Base-by-base conservation (phyloP, 2,113 vertebrate genomes). In the Plectropomus leopardus region DNA sequence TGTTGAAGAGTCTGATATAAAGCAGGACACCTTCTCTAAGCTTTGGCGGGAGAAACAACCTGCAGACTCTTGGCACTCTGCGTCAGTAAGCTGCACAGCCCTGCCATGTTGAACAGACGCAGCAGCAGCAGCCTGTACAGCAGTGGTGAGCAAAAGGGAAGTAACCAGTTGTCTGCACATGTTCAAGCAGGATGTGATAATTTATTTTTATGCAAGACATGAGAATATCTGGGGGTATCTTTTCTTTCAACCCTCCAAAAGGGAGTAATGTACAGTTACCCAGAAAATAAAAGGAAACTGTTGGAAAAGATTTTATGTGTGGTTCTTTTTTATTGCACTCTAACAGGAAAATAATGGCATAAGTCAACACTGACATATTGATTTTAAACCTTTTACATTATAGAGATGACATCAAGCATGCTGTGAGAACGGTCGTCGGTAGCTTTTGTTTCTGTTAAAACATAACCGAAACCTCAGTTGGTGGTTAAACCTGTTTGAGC, bases 231-330 rank as follows among this genome's bases (percentile, higher is more conserved):
- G n/a, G n/a, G n/a, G n/a, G n/a, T n/a, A n/a, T n/a, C n/a, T n/a
- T 77, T 71, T n/a, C 53, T 61, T 44, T 42, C 9, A 68, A 32
- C n/a, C 3, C 9, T 72, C 11, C 17, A 55, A 3, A 58, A 59
- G 65, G 6, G 50, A 57, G 45, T 51, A 66, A 21, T 16, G 40
- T 51, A 36, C 6, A 34, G 2, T 40, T 32, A 26, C 47, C n/a
- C 44, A 47, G 17, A 47, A 81, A n/a, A 63, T 55, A 54, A 76
- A 82, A 76, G 0, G 1, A 50, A 50, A 30, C 28, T 48, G 1
- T 1, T 6, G 6, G 16, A 26, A 34, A 3, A 13, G 7, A 16
- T 24, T 51, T 28, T 19, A 5, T 24, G 1, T 69, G 40, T 45
- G 15, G 15, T 5, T 45, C 8, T 15, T 55, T 47, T 60, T 40